Conservation (phyloP, 1,140 invertebrate genomes). For the Platyscapa corneri region DNA sequence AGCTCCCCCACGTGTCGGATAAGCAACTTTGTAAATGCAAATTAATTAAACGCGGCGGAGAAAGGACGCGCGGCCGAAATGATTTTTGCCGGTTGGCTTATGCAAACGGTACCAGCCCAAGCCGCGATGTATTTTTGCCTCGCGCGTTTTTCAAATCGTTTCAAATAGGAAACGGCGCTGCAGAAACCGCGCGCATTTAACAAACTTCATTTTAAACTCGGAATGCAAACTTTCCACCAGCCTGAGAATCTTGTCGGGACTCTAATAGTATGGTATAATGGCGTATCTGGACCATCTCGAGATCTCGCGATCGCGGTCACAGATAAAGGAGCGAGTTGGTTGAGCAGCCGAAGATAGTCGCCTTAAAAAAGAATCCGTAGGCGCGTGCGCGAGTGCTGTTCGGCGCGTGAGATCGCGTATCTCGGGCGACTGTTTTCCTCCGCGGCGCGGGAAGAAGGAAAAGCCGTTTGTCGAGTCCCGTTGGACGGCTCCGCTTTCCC, state of each 20-base stretch:
- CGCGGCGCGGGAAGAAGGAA: not conserved
- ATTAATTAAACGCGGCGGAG: not conserved
- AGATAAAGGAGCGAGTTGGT: not conserved
- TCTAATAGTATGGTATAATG: not conserved
- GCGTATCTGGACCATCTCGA: not conserved
- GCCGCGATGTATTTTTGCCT: not conserved
- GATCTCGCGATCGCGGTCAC: not conserved
- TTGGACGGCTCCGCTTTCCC: conserved; percentile 14
- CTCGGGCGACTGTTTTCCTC: not conserved
- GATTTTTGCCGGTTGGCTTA: no score
- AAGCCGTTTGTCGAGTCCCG: conserved; percentile 2
- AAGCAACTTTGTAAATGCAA: not conserved
- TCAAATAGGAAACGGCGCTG: not conserved
- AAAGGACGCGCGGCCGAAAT: not conserved
- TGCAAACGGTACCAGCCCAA: no score
- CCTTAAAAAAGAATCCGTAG: not conserved
- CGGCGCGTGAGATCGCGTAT: not conserved
- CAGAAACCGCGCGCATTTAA: not conserved
- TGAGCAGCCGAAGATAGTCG: not conserved
- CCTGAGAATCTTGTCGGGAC: not conserved
- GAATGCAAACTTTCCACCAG: conserved; percentile 7
- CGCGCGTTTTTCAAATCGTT: not conserved
- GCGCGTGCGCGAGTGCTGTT: no score
- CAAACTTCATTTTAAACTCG: not conserved
- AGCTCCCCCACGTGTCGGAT: not conserved